Evolutionary conservation across 2,113 vertebrate species (phyloP), one percentile per base, ranked within the genome.

Genomic region (Australoheros scitulus): DNA sequence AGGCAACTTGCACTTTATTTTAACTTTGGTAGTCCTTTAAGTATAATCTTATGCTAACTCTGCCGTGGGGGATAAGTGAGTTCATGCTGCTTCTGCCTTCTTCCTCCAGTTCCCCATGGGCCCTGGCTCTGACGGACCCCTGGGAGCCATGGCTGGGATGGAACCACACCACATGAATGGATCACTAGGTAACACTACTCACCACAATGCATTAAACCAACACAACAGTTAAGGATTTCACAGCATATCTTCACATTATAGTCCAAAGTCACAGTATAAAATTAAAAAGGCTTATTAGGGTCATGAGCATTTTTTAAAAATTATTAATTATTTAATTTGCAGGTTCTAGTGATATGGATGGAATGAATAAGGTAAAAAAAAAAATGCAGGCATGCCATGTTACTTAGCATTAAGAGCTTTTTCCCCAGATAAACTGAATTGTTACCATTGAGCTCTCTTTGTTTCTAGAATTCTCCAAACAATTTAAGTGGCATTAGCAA

Each of bases 401-500:
- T 32, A 47, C 6, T 78, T 61, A 41, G 22, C 15, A 47, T 77
- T 65, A 47, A 32, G 8, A 83, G 10, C 6, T 47, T 32, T 63
- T 75, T 61, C 2, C 2, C 15, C 11, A 20, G 6, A 43, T 61
- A 2, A 75, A 9, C 22, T 38, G 1, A 81, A 24, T 29, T 50
- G 20, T 17, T 56, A 50, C 14, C 4, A 6, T 13, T 17, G 11
- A 34, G 17, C 20, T 57, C 52, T 79, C 24, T 56, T 60, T 55
- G 3, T 87, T 82, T 87, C 79, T 94, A 99, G 98, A 99, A 99
- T 95, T 99, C 98, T 95, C 98, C 98, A 94, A 99, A 99, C 97
- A 99, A 99, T 96, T 98, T 99, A 97, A 99, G 98, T 97, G 97
- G 97, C 97, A 98, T 99, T 97, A 99, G 97, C 95, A 99, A 99